Percentiles rank a stretch among this genome's conserved stretches.
phyloP scores from a whole-genome alignment of 1,140 invertebrate genomes.

The Philaenus spumarius region DNA sequence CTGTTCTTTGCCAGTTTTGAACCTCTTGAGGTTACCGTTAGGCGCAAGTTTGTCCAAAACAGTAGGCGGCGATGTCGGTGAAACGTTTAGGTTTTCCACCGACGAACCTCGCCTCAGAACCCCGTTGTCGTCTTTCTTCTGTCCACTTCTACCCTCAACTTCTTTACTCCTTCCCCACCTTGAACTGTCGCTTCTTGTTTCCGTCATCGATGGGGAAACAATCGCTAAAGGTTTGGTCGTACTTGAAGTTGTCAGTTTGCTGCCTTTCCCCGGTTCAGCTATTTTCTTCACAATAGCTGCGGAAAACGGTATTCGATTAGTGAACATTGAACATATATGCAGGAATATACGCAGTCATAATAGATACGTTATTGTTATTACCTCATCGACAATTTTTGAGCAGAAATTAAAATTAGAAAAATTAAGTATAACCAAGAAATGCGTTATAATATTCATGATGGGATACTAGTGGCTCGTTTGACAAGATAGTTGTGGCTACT shows the following conservation, averaged over 20 bases:
- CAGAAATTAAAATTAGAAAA: no score
- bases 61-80: not conserved
- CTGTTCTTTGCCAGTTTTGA: conserved; percentile 44
- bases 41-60: not conserved
- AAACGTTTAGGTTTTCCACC: conserved; percentile 37
- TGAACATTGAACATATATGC: no score
- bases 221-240: conserved; percentile 1
- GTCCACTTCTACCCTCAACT: not conserved
- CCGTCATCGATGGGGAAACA: not conserved
- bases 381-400: no score
- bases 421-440: no score
- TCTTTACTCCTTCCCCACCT: not conserved
- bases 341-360: no score
- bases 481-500: no score
- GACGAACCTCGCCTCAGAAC: conserved; percentile 36
- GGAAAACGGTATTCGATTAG: conserved; percentile 9
- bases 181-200: not conserved
- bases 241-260: no score
- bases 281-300: conserved; percentile 24
- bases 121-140: not conserved
- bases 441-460: no score
- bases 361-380: no score
- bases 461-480: no score
- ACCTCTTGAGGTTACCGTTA: conserved; percentile 35
- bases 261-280: conserved; percentile 8